Base-by-base conservation (phyloP, 2,797 vertebrate genomes). In the Tenualosa ilisha region DNA sequence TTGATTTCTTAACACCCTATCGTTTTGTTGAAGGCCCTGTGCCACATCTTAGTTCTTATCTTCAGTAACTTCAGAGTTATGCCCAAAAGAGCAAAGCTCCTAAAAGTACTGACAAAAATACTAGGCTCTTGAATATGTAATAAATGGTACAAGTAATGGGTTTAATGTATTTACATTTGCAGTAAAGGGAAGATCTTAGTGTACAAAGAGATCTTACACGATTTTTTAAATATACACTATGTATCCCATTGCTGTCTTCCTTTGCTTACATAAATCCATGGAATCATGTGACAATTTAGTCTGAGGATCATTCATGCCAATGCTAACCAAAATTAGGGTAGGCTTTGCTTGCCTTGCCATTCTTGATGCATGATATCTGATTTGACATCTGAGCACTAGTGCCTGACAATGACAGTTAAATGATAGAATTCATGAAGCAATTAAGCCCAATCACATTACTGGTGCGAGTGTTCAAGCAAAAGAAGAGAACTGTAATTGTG, bases 291-390 rank as follows among this genome's bases (percentile, higher is more conserved):
- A 22, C 37, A 79, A 8, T 20, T 22, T 79, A 24, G 20, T 75
- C 83, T 12, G 90, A 26, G 86, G 88, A 83, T 85, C 85, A 87
- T 90, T 90, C 86, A 88, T 86, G 88, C 56, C 88, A 86, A 43
- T 84, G 93, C 92, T 87, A 91, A 91, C 88, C 91, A 31, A 0
- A 91, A 91, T 88, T 84, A 93, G 91, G 91, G 91, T 88, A 88
- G 89, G 93, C 93, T 91, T 89, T 92, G 90, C 92, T 95, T 94
- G 91, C 90, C 88, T 89, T 86, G 86, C 88, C 75, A 65, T 88
- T 22, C 54, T 86, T 87, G 88, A 92, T 85, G 85, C 75, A 90
- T 90, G 91, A 91, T 89, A 90, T 89, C 89, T 88, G 88, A 91
- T 88, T 87, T 91, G 65, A 26, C 86, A 93, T 88, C 88, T 90